Evolutionary conservation across 2,797 vertebrate species (phyloP).

Genomic region (Ambastaia sidthimunki): DNA sequence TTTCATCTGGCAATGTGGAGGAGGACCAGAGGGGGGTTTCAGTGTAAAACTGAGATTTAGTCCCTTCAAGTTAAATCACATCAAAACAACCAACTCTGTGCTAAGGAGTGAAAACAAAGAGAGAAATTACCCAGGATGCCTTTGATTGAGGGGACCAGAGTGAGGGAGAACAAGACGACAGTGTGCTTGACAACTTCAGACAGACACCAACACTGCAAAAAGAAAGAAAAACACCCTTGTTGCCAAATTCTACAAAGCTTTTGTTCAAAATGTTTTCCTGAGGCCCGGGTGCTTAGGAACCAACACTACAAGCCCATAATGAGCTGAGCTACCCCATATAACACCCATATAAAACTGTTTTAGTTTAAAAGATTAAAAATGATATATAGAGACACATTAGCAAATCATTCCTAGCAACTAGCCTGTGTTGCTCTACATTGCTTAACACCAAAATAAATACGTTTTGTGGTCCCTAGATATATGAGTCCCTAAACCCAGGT

Average conservation of each 20-base stretch:
- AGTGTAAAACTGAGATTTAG: slow-evolving; percentile 23
- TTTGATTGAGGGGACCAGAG: slow-evolving; percentile 20
- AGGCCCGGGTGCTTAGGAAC: slow-evolving; percentile 7
- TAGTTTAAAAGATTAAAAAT: background rate
- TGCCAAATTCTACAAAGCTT: slow-evolving; percentile 16
- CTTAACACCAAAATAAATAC: background rate
- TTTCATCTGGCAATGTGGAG: slow-evolving; percentile 48
- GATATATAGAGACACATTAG: background rate
- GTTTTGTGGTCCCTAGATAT: background rate
- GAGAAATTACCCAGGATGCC: background rate
- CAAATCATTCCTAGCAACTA: background rate
- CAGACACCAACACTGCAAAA: slow-evolving; percentile 12
- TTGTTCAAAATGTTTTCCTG: slow-evolving; percentile 10
- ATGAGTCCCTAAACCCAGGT: background rate
- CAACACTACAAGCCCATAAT: slow-evolving; percentile 3
- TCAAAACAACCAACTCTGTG: slow-evolving; percentile 24
- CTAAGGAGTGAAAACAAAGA: slow-evolving; percentile 12
- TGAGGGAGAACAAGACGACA: slow-evolving; percentile 6
- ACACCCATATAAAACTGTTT: background rate
- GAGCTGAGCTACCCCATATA: background rate
- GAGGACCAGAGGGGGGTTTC: slow-evolving; percentile 39
- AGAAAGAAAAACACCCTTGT: background rate
- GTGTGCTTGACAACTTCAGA: slow-evolving; percentile 18
- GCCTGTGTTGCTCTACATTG: background rate
- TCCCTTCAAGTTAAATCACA: slow-evolving; percentile 37